Base-by-base conservation (phyloP, 1,140 invertebrate genomes). In the Rhopalosiphum maidis region DNA sequence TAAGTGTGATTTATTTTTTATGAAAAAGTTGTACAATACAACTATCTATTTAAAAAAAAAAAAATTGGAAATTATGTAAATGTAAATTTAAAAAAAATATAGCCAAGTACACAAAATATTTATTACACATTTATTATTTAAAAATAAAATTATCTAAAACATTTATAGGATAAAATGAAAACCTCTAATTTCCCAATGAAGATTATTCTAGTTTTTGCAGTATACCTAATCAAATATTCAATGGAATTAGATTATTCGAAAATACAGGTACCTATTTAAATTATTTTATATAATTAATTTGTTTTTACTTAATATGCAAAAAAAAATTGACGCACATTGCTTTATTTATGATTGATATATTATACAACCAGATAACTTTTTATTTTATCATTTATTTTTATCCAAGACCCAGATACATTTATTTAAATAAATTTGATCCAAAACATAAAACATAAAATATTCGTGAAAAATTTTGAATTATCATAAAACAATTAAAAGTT, bases 191-290 rank as follows among this genome's bases (percentile, higher is more conserved):
- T 48, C 2, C n/a, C 25, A 6, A 68, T 60, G 37, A 90, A 90
- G 55, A 68, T 15, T 30, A 4, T 68, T 30, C 6, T 68, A 15
- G n/a, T 90, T 18, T 43, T 90, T 11, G 43, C 23, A 25, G 37
- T 90, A 21, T 60, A 15, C 7, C n/a, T 90, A 6, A 43, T 90
- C 25, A 25, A 35, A 83, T 83, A 7, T 92, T 93, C 91, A 1
- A 1, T 21, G 48, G n/a, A 43, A 30, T 30, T 93, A 23, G 91
- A 93, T 51, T 93, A 93, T n/a, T 86, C 91, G 11, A 93, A 93
- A 93, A 86, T 93, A 25, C 91, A 93, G 91, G 91, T 93, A 85
- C 2, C 0, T 85, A 25, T 41, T 41, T 85, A 23, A 83, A 7
- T 37, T 83, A 41, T 85, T 41, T 85, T 85, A 23, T 41, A 85